Evolutionary conservation across 2,888 invertebrate species (phyloP).

Genomic region (Drosophila atroscutellata): DNA sequence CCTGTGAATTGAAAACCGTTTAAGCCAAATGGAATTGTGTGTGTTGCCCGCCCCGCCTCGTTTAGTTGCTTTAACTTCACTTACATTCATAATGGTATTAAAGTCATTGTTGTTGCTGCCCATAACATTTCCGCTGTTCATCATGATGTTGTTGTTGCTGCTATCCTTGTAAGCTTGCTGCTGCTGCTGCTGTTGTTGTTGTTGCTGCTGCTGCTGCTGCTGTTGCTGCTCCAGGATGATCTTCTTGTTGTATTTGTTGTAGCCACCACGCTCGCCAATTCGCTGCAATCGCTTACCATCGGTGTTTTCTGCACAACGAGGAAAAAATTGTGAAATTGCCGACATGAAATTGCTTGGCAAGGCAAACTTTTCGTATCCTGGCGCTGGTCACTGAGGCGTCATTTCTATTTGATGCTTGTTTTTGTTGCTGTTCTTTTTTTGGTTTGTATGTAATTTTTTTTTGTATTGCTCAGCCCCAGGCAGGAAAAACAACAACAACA

Average conservation of each 20-base stretch:
- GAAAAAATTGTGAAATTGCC: conserved; percentile 52
- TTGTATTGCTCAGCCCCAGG: conserved; percentile 17
- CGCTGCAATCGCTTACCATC: conserved; percentile 87
- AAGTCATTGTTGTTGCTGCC: conserved; percentile 82
- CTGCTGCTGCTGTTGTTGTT: conserved; percentile 70
- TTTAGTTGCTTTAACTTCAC: conserved; percentile 33
- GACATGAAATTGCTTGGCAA: conserved; percentile 61
- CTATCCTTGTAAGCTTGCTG: conserved; percentile 82
- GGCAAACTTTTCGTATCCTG: conserved; percentile 57
- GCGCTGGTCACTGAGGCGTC: conserved; percentile 50
- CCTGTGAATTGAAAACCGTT: conserved; percentile 56
- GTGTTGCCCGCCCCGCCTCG: background rate
- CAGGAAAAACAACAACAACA: conserved; percentile 12
- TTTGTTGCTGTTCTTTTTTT: conserved; percentile 16
- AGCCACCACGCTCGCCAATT: conserved; percentile 87
- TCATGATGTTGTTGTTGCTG: conserved; percentile 82
- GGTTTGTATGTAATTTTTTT: conserved; percentile 4
- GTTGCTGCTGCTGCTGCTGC: conserved; percentile 75
- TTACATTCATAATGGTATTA: conserved; percentile 84
- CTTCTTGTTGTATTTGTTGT: conserved; percentile 87
- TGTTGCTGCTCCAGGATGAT: conserved; percentile 86
- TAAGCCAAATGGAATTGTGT: conserved; percentile 10
- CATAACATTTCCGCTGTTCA: conserved; percentile 74
- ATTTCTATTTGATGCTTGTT: conserved; percentile 59
- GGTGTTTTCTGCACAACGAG: conserved; percentile 82